Base-by-base conservation (phyloP, 2,888 invertebrate species). In the Dasysyrphus albostriatus region DNA sequence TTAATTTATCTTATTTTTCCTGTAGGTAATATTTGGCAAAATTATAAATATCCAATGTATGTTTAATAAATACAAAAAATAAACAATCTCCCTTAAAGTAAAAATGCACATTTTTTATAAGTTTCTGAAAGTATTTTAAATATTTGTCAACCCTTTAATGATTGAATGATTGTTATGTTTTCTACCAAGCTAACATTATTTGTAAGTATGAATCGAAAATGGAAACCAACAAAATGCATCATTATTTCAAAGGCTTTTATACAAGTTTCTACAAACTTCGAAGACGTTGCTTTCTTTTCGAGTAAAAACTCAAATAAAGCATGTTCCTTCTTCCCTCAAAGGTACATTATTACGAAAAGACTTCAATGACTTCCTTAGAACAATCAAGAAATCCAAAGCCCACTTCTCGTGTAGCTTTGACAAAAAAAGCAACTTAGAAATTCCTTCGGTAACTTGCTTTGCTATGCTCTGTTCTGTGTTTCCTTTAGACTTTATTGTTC, bases 331-430 rank as follows among this genome's bases (percentile, higher is more conserved):
- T 6, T n/a, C 51, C 39, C 19, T 29, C 37, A 54, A n/a, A 54
- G 16, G 54, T 16, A 54, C 59, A 78, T 51, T 61, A 69, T 47
- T 56, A 82, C 69, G 32, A 42, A 65, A 16, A 47, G 56, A 56
- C 32, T 56, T 56, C 67, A 47, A 49, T 73, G 47, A 54, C 49
- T 77, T 82, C 49, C 39, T 37, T 19, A 19, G 51, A 81, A 51
- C 54, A 82, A 77, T 51, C 56, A 56, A 67, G 67, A 81, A 67
- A 77, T 39, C 32, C 42, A 58, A 24, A 56, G 56, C 56, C 39
- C n/a, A 58, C 24, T 69, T 7, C 39, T 54, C 3, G 12, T 37
- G 9, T 51, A 32, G 19, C 39, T 65, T 29, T 65, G 49, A n/a
- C 19, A 8, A 24, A 44, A 12, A 7, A 67, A 34, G 1, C 34